Base-by-base conservation (phyloP, 2,113 vertebrate species). In the Seriola quinqueradiata region DNA sequence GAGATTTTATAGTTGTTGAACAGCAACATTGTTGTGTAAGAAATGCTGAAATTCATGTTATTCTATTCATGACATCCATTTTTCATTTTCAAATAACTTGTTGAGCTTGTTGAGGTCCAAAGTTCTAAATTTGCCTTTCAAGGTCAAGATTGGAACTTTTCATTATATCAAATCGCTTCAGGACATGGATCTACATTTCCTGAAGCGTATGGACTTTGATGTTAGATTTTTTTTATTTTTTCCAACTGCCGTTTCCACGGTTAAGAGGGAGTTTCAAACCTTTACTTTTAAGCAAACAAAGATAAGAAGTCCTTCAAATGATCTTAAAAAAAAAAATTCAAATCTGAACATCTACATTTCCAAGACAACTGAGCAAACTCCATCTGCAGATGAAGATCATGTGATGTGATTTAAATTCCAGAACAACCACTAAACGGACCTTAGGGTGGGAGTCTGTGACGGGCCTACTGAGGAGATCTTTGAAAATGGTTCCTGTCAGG, bases 81-180 rank as follows among this genome's bases (percentile, higher is more conserved):
- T 59, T 21, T 71, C 3, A 77, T 77, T 77, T 83, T 74, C 44
- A 16, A 65, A 48, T 12, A 55, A 19, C 58, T 5, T 32, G 28
- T 28, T 28, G 28, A 28, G 46, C 38, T 70, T 14, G 16, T 38
- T 3, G 44, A 67, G 52, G 44, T 65, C 63, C 57, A 64, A 58
- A 71, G 52, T 77, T 34, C 40, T 54, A 28, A 28, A 28, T 28
- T 28, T 28, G 28, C 28, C 28, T 28, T 28, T 28, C 28, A 28
- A 28, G 28, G 28, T 28, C 28, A 28, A 28, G 28, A 28, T 28
- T 2, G 19, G 70, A 46, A 36, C 48, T 57, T 80, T 69, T 74
- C 21, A 55, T 84, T 38, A 32, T 19, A 42, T 75, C 36, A 4
- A 3, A 21, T 10, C 1, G 58, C 34, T 46, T 67, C 12, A 46